A percentile compares a stretch with the other conserved stretches of the same genome.
Evolutionary conservation across 1,140 invertebrate genomes (phyloP).

Genomic region (Rhopalosiphum maidis): DNA sequence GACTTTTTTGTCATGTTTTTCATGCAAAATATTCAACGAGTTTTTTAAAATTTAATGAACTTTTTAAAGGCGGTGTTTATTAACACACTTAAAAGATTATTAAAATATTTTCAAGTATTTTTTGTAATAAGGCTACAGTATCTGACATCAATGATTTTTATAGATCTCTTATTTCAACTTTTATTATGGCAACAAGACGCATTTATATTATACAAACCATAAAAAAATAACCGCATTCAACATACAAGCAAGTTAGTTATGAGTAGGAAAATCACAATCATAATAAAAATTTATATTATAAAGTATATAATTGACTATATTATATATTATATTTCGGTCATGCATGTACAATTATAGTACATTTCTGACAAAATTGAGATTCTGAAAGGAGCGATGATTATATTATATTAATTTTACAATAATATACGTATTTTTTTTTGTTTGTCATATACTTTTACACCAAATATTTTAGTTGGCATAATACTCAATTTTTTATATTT

Average conservation of each 20-base stretch:
- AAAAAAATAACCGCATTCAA: background rate
- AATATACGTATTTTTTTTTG: background rate
- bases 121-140: background rate
- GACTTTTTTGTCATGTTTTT: background rate
- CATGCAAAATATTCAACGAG: background rate
- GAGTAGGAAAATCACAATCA: background rate
- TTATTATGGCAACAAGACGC: background rate
- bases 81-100: background rate
- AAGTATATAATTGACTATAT: background rate
- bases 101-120: background rate
- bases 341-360: background rate
- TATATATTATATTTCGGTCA: background rate
- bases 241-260: too few relatives aligned
- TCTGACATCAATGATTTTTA: background rate
- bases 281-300: background rate
- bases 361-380: background rate
- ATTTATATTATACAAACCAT: background rate
- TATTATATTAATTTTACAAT: background rate
- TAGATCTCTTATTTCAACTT: background rate
- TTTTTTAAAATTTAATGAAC: constrained; percentile 15
- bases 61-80: background rate
- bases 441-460: background rate
- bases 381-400: background rate
- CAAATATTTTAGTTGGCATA: too few relatives aligned
- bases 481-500: too few relatives aligned